phyloP scores from a whole-genome alignment of 2,888 invertebrate genomes.

The Schizaphis graminum region DNA sequence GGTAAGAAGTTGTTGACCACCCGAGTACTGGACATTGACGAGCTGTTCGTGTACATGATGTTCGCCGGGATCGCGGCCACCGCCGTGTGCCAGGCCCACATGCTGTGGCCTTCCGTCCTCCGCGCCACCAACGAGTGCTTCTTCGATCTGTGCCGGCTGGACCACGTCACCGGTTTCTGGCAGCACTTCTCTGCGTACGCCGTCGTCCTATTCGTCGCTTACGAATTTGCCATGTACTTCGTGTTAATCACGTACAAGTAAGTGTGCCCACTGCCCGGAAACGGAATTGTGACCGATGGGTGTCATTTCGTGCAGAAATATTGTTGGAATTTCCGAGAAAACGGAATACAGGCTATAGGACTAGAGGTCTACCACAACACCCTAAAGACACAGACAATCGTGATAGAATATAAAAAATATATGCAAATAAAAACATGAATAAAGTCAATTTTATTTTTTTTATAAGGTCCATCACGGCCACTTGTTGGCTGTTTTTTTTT shows the following conservation, averaged over 20 bases:
- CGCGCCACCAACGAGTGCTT: constrained; percentile 43
- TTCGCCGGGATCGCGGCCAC: constrained; percentile 22
- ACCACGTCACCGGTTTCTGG: constrained; percentile 18
- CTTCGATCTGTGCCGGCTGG: constrained; percentile 26
- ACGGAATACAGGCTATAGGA: background rate
- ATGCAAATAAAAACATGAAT: too few species aligned
- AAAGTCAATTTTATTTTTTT: too few species aligned
- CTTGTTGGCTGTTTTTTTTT: too few species aligned
- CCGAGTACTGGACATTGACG: constrained; percentile 46
- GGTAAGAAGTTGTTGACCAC: background rate
- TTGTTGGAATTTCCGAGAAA: background rate
- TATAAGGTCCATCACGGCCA: too few species aligned
- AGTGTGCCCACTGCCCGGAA: background rate
- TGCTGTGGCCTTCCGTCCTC: constrained; percentile 39
- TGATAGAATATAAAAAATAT: too few species aligned
- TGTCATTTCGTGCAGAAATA: background rate
- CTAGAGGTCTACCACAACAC: too few species aligned
- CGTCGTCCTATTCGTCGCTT: constrained; percentile 11
- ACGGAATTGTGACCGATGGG: background rate
- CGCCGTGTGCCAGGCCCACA: constrained; percentile 24
- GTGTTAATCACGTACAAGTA: constrained; percentile 24
- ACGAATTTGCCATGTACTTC: constrained; percentile 48
- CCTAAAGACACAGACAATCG: too few species aligned
- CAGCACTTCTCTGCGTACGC: constrained; percentile 39
- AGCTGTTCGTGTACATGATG: constrained; percentile 46